phyloP scores from a whole-genome alignment of 2,797 vertebrate species.

The Sebastes wilsoni region DNA sequence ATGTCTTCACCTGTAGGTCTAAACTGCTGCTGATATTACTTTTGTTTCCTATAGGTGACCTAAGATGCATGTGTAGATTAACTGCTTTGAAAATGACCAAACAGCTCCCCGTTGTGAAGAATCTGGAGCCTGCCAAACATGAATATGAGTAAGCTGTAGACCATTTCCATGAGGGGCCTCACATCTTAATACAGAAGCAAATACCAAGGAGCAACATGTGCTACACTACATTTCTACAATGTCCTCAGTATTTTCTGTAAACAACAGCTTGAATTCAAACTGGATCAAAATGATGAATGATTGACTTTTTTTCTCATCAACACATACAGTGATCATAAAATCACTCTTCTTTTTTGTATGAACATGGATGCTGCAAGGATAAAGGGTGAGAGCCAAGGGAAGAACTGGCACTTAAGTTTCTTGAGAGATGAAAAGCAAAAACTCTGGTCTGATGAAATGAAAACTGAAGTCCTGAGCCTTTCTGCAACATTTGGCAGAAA shows the following conservation, averaged over 20 bases:
- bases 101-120: conserved; percentile 17
- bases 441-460: neutral
- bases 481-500: neutral
- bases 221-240: neutral
- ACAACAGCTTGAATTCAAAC: neutral
- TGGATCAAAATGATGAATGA: neutral
- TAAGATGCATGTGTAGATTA: neutral
- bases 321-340: neutral
- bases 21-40: neutral
- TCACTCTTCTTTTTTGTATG: neutral
- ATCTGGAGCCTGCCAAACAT: neutral
- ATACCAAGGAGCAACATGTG: neutral
- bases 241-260: neutral
- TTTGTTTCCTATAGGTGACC: neutral
- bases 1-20: neutral
- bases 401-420: neutral
- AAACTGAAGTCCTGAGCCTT: neutral
- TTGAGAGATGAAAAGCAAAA: neutral
- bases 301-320: neutral
- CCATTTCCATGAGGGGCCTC: neutral
- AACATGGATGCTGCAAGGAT: neutral
- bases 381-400: neutral
- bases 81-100: neutral
- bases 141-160: neutral
- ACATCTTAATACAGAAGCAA: neutral